Evolutionary conservation across 2,888 invertebrate species (phyloP).

Genomic region (Drosophila kambysellisi): DNA sequence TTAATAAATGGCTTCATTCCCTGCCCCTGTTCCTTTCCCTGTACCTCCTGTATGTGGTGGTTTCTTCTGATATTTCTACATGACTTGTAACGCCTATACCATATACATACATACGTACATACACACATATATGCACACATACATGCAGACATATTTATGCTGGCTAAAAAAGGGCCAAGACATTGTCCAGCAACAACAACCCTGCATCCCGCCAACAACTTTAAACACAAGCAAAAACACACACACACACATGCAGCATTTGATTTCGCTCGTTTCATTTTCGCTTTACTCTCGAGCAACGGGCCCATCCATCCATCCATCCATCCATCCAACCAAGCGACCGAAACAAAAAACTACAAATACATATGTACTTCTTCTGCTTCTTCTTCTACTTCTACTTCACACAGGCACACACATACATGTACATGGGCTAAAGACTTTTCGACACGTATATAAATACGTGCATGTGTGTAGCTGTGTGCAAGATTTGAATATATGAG

Average conservation of each 20-base stretch:
- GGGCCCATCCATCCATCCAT: conserved; percentile 16
- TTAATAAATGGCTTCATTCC: conserved; percentile 10
- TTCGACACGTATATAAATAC: conserved; percentile 19
- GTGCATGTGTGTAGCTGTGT: conserved; percentile 12
- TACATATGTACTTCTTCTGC: conserved; percentile 24
- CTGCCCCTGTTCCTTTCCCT: background rate
- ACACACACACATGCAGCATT: conserved; percentile 52
- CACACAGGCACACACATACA: conserved; percentile 9
- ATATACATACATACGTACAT: background rate
- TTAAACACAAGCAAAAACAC: conserved; percentile 19
- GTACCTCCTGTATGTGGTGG: conserved; percentile 32
- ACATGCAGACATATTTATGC: conserved; percentile 5
- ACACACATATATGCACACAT: background rate
- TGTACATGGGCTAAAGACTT: conserved; percentile 26
- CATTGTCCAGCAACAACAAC: conserved; percentile 44
- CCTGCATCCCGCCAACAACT: conserved; percentile 38
- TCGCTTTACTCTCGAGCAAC: conserved; percentile 49
- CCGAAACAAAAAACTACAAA: conserved; percentile 46
- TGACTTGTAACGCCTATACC: conserved; percentile 19
- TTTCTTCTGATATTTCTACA: conserved; percentile 39
- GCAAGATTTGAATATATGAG: conserved; percentile 61
- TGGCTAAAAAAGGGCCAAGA: conserved; percentile 52
- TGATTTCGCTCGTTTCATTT: conserved; percentile 59
- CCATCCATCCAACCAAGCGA: conserved; percentile 8
- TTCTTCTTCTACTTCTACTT: background rate